Conservation (phyloP, 2,797 vertebrate genomes). For the Trichosurus vulpecula region DNA sequence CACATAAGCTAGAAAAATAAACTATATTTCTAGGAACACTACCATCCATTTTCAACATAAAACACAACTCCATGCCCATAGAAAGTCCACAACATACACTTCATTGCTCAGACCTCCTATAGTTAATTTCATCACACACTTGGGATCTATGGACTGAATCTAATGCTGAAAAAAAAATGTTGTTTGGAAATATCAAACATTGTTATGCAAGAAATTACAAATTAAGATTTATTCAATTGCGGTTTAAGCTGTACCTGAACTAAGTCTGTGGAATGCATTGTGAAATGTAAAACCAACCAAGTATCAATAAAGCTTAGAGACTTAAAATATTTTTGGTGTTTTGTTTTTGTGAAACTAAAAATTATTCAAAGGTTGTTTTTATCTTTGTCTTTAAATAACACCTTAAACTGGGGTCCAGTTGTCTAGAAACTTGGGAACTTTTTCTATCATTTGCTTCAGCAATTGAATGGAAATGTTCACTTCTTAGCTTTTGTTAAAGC, state of each 20-base stretch:
- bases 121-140: constrained; percentile 88
- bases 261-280: constrained; percentile 98
- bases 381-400: neutral
- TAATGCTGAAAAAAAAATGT: constrained; percentile 89
- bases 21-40: constrained; percentile 89
- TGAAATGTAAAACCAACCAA: constrained; percentile 93
- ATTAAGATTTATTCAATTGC: constrained; percentile 91
- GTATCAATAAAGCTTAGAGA: constrained; percentile 99
- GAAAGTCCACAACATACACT: constrained; percentile 82
- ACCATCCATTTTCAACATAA: constrained; percentile 85
- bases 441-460: neutral
- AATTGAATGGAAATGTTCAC: neutral
- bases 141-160: constrained; percentile 89
- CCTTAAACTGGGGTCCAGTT: neutral
- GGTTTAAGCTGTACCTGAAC: constrained; percentile 91
- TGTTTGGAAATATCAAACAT: constrained; percentile 90
- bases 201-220: constrained; percentile 93
- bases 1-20: constrained; percentile 88
- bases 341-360: constrained; percentile 70
- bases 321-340: constrained; percentile 75
- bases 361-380: neutral
- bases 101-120: constrained; percentile 86
- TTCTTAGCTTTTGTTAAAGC: neutral
- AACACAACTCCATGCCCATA: constrained; percentile 69
- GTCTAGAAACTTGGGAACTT: neutral